Conservation (phyloP, 2,797 vertebrate genomes). For the Cichlasoma orientale region DNA sequence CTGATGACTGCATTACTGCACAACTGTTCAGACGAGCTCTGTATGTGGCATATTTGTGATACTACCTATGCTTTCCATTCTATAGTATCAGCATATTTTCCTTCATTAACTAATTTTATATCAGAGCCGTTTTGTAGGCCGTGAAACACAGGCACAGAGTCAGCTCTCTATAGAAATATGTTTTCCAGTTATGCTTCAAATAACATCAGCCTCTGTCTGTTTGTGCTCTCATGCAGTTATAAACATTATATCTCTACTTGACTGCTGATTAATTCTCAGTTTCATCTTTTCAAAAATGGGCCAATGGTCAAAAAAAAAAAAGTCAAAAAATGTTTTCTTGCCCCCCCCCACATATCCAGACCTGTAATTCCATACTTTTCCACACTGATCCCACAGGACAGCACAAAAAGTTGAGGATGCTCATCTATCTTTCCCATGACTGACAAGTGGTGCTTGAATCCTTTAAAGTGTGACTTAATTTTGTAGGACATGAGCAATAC, state of each 20-base stretch:
- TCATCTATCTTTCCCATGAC: background rate
- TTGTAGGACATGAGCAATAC: too few species aligned
- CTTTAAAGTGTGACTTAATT: background rate
- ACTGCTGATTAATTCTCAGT: background rate
- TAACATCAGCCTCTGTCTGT: too few species aligned
- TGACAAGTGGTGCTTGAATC: background rate
- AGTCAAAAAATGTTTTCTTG: too few species aligned
- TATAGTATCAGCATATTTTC: background rate
- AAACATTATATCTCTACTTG: too few species aligned
- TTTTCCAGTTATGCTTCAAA: too few species aligned
- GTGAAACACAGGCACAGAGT: too few species aligned
- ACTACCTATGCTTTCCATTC: background rate
- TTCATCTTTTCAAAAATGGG: background rate
- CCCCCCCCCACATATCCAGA: rapidly evolving
- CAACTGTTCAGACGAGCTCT: background rate
- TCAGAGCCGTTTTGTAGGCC: background rate
- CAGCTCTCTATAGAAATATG: too few species aligned
- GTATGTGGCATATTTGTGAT: background rate
- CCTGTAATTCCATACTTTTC: background rate
- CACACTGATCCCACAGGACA: too few species aligned
- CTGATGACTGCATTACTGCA: background rate
- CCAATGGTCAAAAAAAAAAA: too few species aligned
- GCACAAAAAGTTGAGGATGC: background rate
- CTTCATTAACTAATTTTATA: background rate
- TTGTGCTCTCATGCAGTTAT: too few species aligned